A percentile compares a stretch with the other conserved stretches of the same genome.
Evolutionary conservation across 2,113 vertebrate genomes (phyloP).

Genomic region (Dunckerocampus dactyliophorus): DNA sequence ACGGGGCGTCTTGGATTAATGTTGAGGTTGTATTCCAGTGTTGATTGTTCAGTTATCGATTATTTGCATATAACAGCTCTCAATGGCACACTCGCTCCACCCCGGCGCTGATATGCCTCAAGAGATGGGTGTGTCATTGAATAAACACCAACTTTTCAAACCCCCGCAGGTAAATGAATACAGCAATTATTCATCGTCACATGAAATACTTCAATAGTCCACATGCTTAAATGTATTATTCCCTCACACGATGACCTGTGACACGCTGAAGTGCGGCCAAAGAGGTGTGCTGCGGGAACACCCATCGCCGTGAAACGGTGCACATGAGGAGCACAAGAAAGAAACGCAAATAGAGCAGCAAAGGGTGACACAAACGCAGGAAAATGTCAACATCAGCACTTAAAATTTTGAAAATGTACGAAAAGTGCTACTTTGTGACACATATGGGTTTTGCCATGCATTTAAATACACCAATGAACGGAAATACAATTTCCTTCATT

Average conservation of each 20-base stretch:
- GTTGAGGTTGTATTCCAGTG: constrained; percentile 1
- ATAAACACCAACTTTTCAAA: constrained; percentile 12
- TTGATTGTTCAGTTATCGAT: constrained; percentile 7
- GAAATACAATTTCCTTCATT: no score
- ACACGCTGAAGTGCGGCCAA: no score
- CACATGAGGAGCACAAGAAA: no score
- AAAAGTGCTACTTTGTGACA: no score
- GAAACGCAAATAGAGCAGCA: no score
- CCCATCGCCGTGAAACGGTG: no score
- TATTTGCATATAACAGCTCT: constrained; percentile 22
- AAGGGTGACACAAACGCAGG: no score
- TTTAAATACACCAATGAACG: no score
- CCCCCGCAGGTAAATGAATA: background rate
- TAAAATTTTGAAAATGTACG: no score
- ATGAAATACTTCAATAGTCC: background rate
- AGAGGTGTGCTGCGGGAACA: no score
- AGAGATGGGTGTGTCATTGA: constrained; percentile 21
- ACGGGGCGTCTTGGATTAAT: background rate
- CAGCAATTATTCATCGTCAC: background rate
- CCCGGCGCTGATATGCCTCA: constrained; percentile 1
- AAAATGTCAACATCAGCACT: no score
- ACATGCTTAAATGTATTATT: background rate
- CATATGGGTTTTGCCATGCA: no score
- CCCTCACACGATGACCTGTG: background rate
- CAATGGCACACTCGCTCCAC: constrained; percentile 11